phyloP scores from a whole-genome alignment of 1,140 invertebrate species.

The Drosophila navojoa region DNA sequence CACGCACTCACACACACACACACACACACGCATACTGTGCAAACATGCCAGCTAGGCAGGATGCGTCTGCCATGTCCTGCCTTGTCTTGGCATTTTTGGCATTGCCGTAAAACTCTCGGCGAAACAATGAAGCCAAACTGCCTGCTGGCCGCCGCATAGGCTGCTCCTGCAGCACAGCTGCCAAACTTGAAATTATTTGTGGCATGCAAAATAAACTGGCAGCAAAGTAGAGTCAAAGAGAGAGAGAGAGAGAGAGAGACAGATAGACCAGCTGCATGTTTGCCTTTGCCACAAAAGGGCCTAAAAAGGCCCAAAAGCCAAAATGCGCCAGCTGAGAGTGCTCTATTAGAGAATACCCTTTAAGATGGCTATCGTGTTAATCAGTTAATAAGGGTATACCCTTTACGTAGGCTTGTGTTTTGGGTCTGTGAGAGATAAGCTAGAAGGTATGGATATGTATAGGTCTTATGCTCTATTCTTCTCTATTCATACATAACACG shows the following conservation, averaged over 20 bases:
- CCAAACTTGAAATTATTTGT: conserved; percentile 55
- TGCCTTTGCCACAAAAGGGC: conserved; percentile 1
- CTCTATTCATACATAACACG: too few relatives aligned
- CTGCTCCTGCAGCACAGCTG: conserved; percentile 10
- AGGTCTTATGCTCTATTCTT: too few relatives aligned
- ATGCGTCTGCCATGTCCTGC: conserved; percentile 4
- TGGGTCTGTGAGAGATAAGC: too few relatives aligned
- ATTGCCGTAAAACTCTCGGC: conserved; percentile 41
- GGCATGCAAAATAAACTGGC: conserved; percentile 43
- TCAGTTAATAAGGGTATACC: neutral
- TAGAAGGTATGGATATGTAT: too few relatives aligned
- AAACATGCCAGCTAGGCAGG: conserved; percentile 37
- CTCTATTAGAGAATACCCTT: neutral
- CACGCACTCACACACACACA: conserved; percentile 4
- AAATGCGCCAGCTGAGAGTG: neutral
- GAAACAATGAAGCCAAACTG: conserved; percentile 53
- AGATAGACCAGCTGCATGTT: conserved; percentile 30
- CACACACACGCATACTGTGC: conserved; percentile 19
- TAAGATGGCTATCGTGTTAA: neutral
- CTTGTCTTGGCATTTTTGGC: conserved; percentile 52
- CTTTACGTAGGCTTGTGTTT: too few relatives aligned
- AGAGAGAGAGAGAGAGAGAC: neutral
- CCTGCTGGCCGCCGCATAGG: conserved; percentile 11
- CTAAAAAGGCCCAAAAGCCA: neutral
- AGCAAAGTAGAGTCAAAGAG: neutral